Evolutionary conservation across 1,140 invertebrate genomes (phyloP).

Genomic region (Pachypsylla venusta): DNA sequence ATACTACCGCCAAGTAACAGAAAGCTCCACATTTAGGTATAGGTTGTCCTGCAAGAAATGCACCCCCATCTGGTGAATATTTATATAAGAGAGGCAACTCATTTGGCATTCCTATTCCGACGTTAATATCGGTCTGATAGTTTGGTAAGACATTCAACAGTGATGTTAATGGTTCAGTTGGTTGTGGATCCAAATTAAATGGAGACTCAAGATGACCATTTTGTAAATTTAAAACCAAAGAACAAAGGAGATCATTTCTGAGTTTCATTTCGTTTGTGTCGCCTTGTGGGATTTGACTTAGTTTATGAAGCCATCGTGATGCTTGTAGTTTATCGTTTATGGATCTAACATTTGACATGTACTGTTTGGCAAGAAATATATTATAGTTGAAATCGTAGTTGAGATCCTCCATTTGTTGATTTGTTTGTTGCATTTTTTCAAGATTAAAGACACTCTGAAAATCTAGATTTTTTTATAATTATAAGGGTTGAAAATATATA

Average conservation of each 20-base stretch:
- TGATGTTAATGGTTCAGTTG: conserved; percentile 20
- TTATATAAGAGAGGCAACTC: conserved; percentile 30
- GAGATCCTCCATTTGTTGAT: conserved; percentile 20
- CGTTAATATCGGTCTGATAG: background rate
- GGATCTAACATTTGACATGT: conserved; percentile 13
- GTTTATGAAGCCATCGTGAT: conserved; percentile 34
- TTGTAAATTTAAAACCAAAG: conserved; percentile 33
- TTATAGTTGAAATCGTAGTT: conserved; percentile 28
- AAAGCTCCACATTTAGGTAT: conserved; percentile 36
- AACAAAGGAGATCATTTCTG: conserved; percentile 37
- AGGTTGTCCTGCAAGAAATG: conserved; percentile 35
- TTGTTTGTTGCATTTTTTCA: background rate
- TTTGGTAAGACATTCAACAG: background rate
- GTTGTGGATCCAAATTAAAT: conserved; percentile 33
- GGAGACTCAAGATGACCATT: conserved; percentile 30
- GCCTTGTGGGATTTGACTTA: conserved; percentile 29
- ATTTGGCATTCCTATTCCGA: background rate
- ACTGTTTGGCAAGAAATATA: conserved; percentile 22
- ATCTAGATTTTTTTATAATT: conserved; percentile 10
- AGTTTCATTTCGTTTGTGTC: conserved; percentile 34
- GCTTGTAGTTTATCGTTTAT: conserved; percentile 27
- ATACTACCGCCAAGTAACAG: conserved; percentile 36
- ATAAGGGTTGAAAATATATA: conserved; percentile 1
- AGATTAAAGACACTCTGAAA: too few relatives aligned
- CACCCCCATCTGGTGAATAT: conserved; percentile 36